phyloP scores from a whole-genome alignment of 2,113 vertebrate genomes.

The Zosterops japonicus region DNA sequence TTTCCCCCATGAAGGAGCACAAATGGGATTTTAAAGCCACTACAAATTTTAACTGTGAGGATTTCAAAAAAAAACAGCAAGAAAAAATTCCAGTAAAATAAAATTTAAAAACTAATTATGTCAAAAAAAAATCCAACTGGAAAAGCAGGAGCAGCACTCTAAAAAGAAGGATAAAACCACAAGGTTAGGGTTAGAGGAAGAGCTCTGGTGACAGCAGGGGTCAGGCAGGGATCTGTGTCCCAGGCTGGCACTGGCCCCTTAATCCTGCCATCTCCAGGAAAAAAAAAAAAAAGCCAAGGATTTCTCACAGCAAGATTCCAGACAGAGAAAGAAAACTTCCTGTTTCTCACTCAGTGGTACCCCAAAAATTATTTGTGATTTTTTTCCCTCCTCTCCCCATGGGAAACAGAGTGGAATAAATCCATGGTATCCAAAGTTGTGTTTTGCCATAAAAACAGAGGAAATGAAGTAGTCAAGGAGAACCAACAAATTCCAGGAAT shows the following conservation, averaged over 20 bases:
- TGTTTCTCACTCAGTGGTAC: rapidly evolving
- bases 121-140: rapidly evolving
- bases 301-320: neutral
- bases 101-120: rapidly evolving
- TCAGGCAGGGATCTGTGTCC: neutral
- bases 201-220: rapidly evolving
- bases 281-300: too few relatives aligned
- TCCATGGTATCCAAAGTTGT: rapidly evolving
- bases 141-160: neutral
- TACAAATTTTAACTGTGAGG: neutral
- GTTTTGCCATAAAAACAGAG: neutral
- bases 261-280: rapidly evolving
- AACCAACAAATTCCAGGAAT: neutral
- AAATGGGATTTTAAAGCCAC: neutral
- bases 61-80: too few relatives aligned
- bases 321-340: rapidly evolving
- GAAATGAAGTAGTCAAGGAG: rapidly evolving
- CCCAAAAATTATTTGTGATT: neutral
- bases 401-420: neutral
- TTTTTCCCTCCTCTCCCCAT: rapidly evolving
- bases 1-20: rapidly evolving
- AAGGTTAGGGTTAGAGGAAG: neutral
- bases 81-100: neutral
- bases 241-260: neutral
- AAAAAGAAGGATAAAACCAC: neutral